Conservation (phyloP, 2,888 invertebrate species). For the Halictus quadricinctus region DNA sequence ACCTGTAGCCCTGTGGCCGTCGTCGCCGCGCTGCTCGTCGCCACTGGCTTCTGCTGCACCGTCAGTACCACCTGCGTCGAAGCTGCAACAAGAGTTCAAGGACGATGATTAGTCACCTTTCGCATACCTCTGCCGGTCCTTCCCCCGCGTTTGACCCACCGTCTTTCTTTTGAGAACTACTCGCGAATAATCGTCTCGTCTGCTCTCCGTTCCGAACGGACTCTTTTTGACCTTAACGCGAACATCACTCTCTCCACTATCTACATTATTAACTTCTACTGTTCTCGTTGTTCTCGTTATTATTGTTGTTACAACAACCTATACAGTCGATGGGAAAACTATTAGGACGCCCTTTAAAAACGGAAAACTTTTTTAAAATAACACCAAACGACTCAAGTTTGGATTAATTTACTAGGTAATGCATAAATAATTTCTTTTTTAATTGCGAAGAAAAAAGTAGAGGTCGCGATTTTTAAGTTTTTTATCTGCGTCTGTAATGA, state of each 20-base stretch:
- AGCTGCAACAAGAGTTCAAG: conserved; percentile 83
- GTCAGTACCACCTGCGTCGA: conserved; percentile 88
- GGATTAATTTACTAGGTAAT: not conserved
- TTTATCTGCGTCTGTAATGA: not conserved
- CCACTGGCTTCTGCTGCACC: conserved; percentile 85
- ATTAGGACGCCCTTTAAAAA: not conserved
- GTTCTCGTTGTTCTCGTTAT: not conserved
- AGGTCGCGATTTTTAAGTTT: not conserved
- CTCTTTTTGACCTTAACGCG: not conserved
- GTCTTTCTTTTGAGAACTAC: conserved; percentile 47
- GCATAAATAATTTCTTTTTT: too few relatives aligned
- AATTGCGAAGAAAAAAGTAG: not conserved
- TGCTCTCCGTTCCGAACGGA: not conserved
- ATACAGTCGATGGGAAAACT: not conserved
- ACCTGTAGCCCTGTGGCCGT: conserved; percentile 77
- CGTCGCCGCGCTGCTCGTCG: conserved; percentile 64
- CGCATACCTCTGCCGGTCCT: conserved; percentile 57
- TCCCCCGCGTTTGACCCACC: conserved; percentile 51
- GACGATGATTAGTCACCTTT: conserved; percentile 70
- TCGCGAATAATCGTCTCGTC: conserved; percentile 8
- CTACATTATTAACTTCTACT: not conserved
- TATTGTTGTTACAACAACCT: not conserved
- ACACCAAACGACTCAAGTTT: not conserved
- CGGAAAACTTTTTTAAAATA: not conserved
- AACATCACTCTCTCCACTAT: not conserved